Percentiles rank a stretch among this genome's conserved stretches.
phyloP scores from a whole-genome alignment of 1,140 invertebrate genomes.

The Oreohelix idahoensis region DNA sequence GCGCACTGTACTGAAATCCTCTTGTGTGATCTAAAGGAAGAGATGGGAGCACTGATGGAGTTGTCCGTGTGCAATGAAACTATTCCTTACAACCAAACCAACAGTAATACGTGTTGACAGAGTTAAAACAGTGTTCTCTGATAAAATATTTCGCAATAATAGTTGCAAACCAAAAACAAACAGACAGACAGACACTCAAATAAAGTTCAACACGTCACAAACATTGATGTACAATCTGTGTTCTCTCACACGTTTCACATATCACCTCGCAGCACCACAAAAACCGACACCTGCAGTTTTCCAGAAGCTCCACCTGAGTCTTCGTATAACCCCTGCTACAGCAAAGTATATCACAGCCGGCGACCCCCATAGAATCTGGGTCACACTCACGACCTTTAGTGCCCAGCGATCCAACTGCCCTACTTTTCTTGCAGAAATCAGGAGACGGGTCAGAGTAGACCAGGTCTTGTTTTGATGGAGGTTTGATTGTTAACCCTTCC shows the following conservation, averaged over 20 bases:
- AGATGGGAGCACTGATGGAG: too few relatives aligned
- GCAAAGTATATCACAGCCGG: constrained; percentile 74
- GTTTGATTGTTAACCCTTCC: constrained; percentile 73
- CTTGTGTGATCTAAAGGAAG: too few relatives aligned
- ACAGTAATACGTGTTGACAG: too few relatives aligned
- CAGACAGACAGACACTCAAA: too few relatives aligned
- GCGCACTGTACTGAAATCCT: too few relatives aligned
- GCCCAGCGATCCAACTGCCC: constrained; percentile 59
- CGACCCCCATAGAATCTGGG: constrained; percentile 65
- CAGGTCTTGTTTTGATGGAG: constrained; percentile 89
- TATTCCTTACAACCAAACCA: too few relatives aligned
- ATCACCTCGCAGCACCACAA: constrained; percentile 68
- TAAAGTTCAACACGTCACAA: background rate
- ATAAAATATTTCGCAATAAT: too few relatives aligned
- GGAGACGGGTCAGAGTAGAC: constrained; percentile 90
- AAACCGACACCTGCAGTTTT: constrained; percentile 68
- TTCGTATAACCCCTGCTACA: constrained; percentile 67
- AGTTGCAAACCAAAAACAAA: too few relatives aligned
- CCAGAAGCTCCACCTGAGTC: constrained; percentile 49
- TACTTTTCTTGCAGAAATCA: constrained; percentile 84
- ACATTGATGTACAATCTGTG: constrained; percentile 52
- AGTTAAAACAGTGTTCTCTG: too few relatives aligned
- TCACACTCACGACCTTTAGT: constrained; percentile 71
- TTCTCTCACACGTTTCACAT: constrained; percentile 60
- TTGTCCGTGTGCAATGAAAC: too few relatives aligned